Evolutionary conservation across 2,797 vertebrate genomes (phyloP), one percentile per base, ranked within the genome.

Genomic region (Aeoliscus strigatus): DNA sequence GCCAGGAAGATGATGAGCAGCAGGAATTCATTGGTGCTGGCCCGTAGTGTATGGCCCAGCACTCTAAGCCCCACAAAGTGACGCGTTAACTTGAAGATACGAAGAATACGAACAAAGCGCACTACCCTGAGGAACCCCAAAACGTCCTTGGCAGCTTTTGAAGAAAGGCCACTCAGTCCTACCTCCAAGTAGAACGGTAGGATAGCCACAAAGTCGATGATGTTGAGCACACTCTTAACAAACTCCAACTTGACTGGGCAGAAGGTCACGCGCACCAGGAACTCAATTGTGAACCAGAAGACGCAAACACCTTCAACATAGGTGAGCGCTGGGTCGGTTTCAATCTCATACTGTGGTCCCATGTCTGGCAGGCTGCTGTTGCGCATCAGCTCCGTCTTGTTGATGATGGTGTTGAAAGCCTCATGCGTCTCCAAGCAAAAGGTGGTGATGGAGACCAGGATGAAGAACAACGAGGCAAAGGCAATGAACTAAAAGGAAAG

Each of bases 201-300:
- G 84, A 99, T 99, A 80, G 96, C 96, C 89, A 99, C 96, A 67
- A 99, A 99, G 90, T 99, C 96, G 54, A 99, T 99, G 83, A 99
- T 98, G 86, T 99, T 99, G 60, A 98, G 91, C 28, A 94, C 90
- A 46, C 98, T 99, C 81, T 91, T 92, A 72, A 99, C 89, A 86
- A 99, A 99, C 81, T 97, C 96, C 63, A 90, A 88, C 78, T 99
- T 99, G 82, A 95, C 92, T 1, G 96, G 96, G 70, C 96, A 99
- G 88, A 95, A 98, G 80, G 91, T 90, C 61, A 99, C 90, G 75
- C 96, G 90, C 92, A 99, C 96, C 62, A 99, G 84, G 84, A 99
- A 99, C 79, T 99, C 96, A 63, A 98, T 97, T 27, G 96, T 98
- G 88, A 99, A 99, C 96, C 96, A 99, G 76, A 97, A 88, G 72